Conservation (phyloP, 2,113 vertebrate genomes). For the Aptenodytes patagonicus region DNA sequence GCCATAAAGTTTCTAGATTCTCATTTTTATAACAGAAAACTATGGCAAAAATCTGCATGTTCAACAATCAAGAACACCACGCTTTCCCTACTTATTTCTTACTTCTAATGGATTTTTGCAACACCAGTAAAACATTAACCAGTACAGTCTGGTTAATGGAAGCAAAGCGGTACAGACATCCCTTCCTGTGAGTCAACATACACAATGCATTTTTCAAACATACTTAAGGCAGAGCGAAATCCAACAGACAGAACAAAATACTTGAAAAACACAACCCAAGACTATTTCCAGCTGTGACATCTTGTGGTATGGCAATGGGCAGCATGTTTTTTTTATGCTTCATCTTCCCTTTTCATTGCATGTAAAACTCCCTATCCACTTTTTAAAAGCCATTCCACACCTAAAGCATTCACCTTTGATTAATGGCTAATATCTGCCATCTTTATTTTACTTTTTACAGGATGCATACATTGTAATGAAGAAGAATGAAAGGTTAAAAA, state of each 20-base stretch:
- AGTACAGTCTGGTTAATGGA: background rate
- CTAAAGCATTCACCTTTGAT: background rate
- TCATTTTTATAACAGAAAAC: background rate
- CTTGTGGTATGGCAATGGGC: background rate
- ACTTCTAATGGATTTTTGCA: background rate
- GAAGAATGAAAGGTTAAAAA: background rate
- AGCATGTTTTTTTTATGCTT: background rate
- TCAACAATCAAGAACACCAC: background rate
- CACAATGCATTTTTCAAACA: background rate
- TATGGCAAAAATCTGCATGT: accelerated
- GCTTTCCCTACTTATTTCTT: background rate
- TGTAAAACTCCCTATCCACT: background rate
- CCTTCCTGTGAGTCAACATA: background rate
- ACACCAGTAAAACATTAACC: background rate
- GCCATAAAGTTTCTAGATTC: background rate
- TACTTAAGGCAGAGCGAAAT: background rate
- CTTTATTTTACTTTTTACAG: background rate
- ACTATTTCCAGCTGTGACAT: background rate
- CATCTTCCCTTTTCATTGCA: background rate
- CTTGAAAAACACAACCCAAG: background rate
- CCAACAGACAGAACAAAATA: background rate
- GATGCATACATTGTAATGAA: background rate
- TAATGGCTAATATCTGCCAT: background rate
- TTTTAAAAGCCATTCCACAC: background rate
- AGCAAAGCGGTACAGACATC: background rate